Evolutionary conservation across 53 echinoderm and acorn worm genomes (phyloP).

Genomic region (Mesocentrotus franciscanus): DNA sequence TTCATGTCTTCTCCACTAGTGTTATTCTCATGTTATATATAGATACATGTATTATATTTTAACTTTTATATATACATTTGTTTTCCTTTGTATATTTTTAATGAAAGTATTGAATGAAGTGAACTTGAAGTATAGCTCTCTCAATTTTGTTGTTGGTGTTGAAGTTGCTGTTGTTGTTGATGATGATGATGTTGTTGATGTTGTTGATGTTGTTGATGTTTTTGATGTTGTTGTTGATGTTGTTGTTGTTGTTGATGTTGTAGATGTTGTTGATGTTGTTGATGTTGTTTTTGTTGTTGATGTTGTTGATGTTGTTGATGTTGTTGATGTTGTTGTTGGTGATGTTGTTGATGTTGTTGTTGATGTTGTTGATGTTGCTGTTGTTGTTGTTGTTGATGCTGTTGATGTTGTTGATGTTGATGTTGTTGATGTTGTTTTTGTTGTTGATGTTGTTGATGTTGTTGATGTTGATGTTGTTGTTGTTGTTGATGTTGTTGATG

Average conservation of each 20-base stretch:
- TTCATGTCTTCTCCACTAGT: no score
- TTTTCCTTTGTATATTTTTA: no score
- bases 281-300: constrained; percentile 42
- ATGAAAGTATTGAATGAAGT: no score
- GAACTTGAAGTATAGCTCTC: no score
- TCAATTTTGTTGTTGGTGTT: no score
- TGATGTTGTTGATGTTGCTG: constrained; percentile 18
- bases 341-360: constrained; percentile 32
- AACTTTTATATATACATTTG: no score
- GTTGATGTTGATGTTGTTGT: constrained; percentile 44
- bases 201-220: constrained; percentile 57
- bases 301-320: constrained; percentile 57
- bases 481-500: constrained; percentile 34
- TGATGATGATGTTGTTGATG: constrained; percentile 1
- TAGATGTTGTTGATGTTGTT: constrained; percentile 38
- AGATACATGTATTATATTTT: no score
- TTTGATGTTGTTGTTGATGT: background rate
- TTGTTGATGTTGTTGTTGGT: constrained; percentile 44
- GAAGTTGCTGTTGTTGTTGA: background rate
- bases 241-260: constrained; percentile 37
- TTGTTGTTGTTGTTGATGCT: constrained; percentile 36
- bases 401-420: constrained; percentile 52
- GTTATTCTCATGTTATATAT: no score
- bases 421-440: constrained; percentile 45
- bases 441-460: constrained; percentile 7